Evolutionary conservation across 2,888 invertebrate species (phyloP), one percentile per base, ranked within the genome.

Genomic region (Sylvicola fuscatus): DNA sequence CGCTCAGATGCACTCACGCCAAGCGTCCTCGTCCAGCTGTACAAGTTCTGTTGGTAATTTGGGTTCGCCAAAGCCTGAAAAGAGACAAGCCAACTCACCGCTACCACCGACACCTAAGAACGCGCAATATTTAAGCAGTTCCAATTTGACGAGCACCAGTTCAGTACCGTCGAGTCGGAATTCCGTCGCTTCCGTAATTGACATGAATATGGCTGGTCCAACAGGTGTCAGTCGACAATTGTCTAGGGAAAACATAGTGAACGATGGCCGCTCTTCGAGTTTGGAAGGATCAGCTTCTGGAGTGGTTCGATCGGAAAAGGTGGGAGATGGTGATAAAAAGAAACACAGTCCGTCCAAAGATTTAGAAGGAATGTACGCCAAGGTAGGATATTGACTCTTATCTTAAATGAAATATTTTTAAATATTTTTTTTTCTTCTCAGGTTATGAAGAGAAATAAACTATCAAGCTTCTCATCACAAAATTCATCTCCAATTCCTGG

Each of bases 341-440:
- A 32, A 49, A 56, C 51, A 46, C 61, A 70, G 70, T 48, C 70
- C 70, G 1, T 64, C 68, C 14, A 68, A 72, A 42, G 79, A 78
- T 44, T 59, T 84, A n/a, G 86, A 86, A 46, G 84, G 83, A 47
- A 80, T 87, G 74, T 87, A 87, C 53, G 86, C 86, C 2, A 87
- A 86, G 62, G 86, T 86, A 14, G 68, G 72, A 26, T 6, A 29
- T 12, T 17, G 14, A 15, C 13, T 21, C 8, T 21, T 21, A 4
- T 8, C 8, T 21, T 21, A 21, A 21, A 8, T 21, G n/a, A n/a
- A n/a, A 6, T 21, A 21, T 21, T 21, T 21, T 21, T 21, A 4
- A 21, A 4, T 21, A 21, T 30, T 33, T 27, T 14, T 33, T 1
- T 31, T 27, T 10, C 10, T 28, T 16, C 31, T 2, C 34, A 58